These are phyloP conservation scores for Polydesmus complanatus DNA, from an alignment of 2,888 invertebrate genomes.

Conservation along the genomic window DNA sequence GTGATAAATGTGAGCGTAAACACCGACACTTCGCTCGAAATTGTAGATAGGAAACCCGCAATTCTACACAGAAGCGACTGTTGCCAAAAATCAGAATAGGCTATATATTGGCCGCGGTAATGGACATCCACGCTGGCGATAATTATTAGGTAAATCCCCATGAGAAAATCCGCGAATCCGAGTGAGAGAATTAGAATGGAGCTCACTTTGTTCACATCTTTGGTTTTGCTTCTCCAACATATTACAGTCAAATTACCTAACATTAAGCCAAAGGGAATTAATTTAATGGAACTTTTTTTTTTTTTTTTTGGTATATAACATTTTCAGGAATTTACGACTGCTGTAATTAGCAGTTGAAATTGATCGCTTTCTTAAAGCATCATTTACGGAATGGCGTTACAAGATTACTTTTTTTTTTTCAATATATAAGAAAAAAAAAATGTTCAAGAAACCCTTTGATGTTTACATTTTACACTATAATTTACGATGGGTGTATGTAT, in stretches of 20 bases:
- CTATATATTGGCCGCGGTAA: conserved; percentile 25
- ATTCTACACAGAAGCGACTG: conserved; percentile 23
- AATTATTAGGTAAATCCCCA: conserved; percentile 27
- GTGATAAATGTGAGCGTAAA: conserved; percentile 35
- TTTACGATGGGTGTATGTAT: too few relatives aligned
- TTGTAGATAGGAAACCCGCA: conserved; percentile 25
- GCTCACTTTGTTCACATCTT: conserved; percentile 25
- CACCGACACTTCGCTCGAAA: conserved; percentile 34
- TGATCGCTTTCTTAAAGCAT: too few relatives aligned
- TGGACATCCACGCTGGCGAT: conserved; percentile 27
- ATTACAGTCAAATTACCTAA: conserved; percentile 24
- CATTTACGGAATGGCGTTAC: too few relatives aligned
- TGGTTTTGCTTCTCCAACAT: conserved; percentile 25
- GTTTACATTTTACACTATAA: too few relatives aligned
- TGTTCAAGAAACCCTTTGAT: too few relatives aligned
- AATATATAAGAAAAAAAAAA: too few relatives aligned
- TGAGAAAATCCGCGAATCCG: conserved; percentile 26
- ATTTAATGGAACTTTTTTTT: too few relatives aligned
- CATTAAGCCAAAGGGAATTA: too few relatives aligned
- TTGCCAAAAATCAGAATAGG: conserved; percentile 25
- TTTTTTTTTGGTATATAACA: too few relatives aligned
- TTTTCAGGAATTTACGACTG: too few relatives aligned
- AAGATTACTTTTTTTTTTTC: too few relatives aligned
- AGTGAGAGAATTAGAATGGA: conserved; percentile 28
- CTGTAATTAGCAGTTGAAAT: too few relatives aligned